A percentile compares a stretch with the other conserved stretches of the same genome.
Evolutionary conservation across 2,113 vertebrate species (phyloP).

Genomic region (Halichoerus grypus): DNA sequence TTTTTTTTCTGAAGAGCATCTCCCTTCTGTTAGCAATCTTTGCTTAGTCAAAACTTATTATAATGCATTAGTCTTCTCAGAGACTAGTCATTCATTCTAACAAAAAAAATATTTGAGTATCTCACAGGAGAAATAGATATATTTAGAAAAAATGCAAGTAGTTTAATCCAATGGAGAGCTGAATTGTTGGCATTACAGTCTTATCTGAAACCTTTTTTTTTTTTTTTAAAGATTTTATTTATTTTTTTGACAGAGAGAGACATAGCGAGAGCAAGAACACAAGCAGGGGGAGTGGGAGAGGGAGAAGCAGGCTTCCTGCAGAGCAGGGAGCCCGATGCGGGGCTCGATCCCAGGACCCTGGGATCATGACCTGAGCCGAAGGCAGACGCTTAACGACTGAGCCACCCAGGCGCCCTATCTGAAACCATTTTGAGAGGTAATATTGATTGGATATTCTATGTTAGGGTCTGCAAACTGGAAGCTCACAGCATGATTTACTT

Average conservation of each 20-base stretch:
- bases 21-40: neutral
- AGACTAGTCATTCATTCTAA: neutral
- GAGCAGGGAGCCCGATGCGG: no score
- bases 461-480: slow-evolving; percentile 18
- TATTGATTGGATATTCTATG: neutral
- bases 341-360: no score
- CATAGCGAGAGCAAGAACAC: no score
- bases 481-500: neutral
- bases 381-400: no score
- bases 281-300: no score
- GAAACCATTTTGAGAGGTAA: neutral
- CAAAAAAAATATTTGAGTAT: slow-evolving; percentile 13
- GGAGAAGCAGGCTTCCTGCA: no score
- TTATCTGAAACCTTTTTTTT: neutral
- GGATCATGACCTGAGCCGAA: no score
- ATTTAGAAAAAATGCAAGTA: slow-evolving; percentile 22
- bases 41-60: slow-evolving; percentile 34
- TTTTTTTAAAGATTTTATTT: no score
- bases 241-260: no score
- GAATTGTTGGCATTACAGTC: neutral
- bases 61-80: slow-evolving; percentile 10
- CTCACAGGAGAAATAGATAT: neutral
- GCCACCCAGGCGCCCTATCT: no score
- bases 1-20: neutral
- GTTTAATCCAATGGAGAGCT: neutral